Evolutionary conservation across 2,888 invertebrate species (phyloP), one percentile per base, ranked within the genome.

Genomic region (Ectemnius cavifrons): DNA sequence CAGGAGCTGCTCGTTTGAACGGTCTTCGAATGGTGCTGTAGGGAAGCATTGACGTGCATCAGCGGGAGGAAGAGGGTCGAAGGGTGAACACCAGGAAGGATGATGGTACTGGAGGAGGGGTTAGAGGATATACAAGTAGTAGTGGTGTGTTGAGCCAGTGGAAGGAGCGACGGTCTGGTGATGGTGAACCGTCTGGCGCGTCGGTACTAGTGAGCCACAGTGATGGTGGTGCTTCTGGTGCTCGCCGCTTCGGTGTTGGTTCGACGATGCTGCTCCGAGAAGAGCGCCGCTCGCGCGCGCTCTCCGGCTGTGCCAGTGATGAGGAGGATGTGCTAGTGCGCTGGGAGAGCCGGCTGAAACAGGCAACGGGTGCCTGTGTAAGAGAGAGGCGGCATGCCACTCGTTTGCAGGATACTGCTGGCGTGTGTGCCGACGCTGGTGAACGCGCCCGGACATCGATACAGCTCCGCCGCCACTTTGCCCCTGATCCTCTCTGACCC

Each of bases 361-460:
- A 64, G 64, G 68, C 45, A 18, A 16, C 45, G 66, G 57, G 52
- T 59, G 69, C 64, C 63, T 56, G 64, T 49, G 46, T 58, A 67
- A 60, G 72, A 28, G 64, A 64, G 37, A 37, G 37, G 37, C 70
- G 65, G 74, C 67, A 52, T 78, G 82, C 68, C 75, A 82, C 78
- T 80, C 78, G 82, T 82, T 82, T 80, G 82, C 78, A 80, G 80
- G 76, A 79, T 81, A 82, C 79, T 71, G 75, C 75, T 74, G 75
- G 70, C 83, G 84, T 84, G 82, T 83, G 85, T 82, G 80, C 79
- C 79, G 80, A 84, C 80, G 81, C 81, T 79, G 83, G 86, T 81
- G 82, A 86, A 87, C 85, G 83, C 80, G 84, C 87, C 86, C 87
- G 87, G 87, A 87, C 87, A 87, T 87, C 87, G 87, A 87, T 87